Conservation (phyloP, 2,113 vertebrate genomes). For the Hemiscyllium ocellatum region DNA sequence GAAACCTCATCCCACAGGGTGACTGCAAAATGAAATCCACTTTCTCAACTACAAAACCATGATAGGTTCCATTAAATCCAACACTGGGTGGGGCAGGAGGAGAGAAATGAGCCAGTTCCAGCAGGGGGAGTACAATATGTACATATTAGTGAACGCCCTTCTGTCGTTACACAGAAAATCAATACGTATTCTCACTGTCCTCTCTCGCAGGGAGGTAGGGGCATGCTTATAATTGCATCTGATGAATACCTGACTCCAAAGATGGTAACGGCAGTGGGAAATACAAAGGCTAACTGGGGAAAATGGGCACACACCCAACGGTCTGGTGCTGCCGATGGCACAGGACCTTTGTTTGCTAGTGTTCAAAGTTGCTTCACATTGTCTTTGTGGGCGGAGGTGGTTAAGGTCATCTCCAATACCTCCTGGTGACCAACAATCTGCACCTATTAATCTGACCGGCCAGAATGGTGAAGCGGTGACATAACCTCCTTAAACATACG, state of each 20-base stretch:
- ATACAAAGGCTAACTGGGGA: background rate
- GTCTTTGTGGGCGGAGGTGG: too few species aligned
- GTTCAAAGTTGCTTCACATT: too few species aligned
- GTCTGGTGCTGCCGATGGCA: background rate
- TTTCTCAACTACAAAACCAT: background rate
- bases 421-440: background rate
- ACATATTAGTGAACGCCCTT: background rate
- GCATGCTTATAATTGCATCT: background rate
- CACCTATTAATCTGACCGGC: background rate
- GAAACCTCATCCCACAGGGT: background rate
- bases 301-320: background rate
- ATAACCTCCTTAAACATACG: background rate
- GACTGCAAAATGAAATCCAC: background rate
- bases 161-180: background rate
- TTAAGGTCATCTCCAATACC: too few species aligned
- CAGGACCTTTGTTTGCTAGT: background rate
- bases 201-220: background rate
- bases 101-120: background rate
- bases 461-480: background rate
- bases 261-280: background rate
- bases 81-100: background rate
- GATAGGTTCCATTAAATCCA: background rate
- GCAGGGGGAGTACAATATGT: background rate
- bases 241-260: background rate
- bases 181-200: background rate